A percentile compares a stretch with the other conserved stretches of the same genome.
phyloP scores from a whole-genome alignment of 2,888 invertebrate genomes.

The Drosophila anomelani region DNA sequence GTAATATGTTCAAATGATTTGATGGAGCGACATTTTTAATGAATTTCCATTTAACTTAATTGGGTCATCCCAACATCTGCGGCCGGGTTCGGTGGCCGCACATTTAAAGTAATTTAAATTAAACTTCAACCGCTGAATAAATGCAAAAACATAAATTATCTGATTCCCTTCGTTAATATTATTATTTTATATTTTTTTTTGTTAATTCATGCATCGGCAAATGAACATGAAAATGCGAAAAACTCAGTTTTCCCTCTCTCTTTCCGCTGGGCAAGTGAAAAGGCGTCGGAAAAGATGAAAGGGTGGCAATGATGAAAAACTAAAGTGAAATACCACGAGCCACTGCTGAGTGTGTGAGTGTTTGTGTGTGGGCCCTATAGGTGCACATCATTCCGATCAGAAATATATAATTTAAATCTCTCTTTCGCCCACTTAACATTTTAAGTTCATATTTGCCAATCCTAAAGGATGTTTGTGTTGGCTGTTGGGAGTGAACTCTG shows the following conservation, averaged over 20 bases:
- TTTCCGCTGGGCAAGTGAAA: conserved; percentile 57
- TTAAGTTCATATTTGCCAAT: conserved; percentile 28
- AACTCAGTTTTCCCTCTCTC: conserved; percentile 30
- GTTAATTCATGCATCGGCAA: conserved; percentile 62
- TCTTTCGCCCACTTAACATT: conserved; percentile 10
- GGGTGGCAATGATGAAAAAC: conserved; percentile 37
- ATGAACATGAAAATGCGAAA: conserved; percentile 73
- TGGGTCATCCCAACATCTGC: conserved; percentile 29
- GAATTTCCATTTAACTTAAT: conserved; percentile 42
- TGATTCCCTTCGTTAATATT: conserved; percentile 10
- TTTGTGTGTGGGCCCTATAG: conserved; percentile 9
- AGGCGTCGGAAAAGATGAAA: conserved; percentile 73
- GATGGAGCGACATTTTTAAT: conserved; percentile 29
- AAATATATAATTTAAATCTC: conserved; percentile 32
- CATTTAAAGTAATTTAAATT: conserved; percentile 47
- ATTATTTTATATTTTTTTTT: conserved; percentile 46
- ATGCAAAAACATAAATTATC: conserved; percentile 57
- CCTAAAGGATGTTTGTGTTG: conserved; percentile 44
- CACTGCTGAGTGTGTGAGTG: not conserved
- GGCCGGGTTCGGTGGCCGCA: conserved; percentile 14
- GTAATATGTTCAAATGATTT: conserved; percentile 29
- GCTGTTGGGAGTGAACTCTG: conserved; percentile 27
- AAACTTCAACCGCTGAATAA: conserved; percentile 26
- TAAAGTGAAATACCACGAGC: conserved; percentile 32
- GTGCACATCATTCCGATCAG: conserved; percentile 22